phyloP scores from a whole-genome alignment of 1,140 invertebrate species.

The Macrosteles quadrilineatus region DNA sequence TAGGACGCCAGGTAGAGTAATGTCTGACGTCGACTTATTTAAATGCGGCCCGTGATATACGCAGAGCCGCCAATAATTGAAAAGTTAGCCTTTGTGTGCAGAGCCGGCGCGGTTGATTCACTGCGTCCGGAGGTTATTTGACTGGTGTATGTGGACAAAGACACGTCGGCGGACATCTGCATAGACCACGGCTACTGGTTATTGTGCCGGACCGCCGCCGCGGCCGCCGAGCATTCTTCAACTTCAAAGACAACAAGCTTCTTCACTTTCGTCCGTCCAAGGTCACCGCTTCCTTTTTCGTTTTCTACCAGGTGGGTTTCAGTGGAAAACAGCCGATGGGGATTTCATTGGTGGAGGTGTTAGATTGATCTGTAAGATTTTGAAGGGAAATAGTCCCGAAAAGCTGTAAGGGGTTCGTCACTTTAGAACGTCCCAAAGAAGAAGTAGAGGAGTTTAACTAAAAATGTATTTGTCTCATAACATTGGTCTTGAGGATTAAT shows the following conservation, averaged over 20 bases:
- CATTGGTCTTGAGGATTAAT: too few species aligned
- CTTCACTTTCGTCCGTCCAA: too few species aligned
- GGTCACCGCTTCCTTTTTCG: too few species aligned
- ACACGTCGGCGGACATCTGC: conserved; percentile 14
- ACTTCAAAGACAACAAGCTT: background rate
- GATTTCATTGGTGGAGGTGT: too few species aligned
- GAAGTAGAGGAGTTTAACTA: too few species aligned
- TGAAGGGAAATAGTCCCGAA: too few species aligned
- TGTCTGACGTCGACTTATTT: conserved; percentile 5
- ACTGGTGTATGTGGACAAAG: conserved; percentile 14
- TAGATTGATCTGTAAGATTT: too few species aligned
- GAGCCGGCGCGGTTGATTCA: background rate
- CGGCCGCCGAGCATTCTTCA: conserved; percentile 12
- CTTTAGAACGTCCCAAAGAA: too few species aligned
- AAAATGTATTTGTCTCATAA: too few species aligned
- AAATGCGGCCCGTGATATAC: conserved; percentile 16
- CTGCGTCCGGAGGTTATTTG: conserved; percentile 2
- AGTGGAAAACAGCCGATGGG: too few species aligned
- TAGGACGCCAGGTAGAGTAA: conserved; percentile 11
- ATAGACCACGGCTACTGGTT: conserved; percentile 18
- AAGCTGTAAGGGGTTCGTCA: too few species aligned
- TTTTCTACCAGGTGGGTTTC: too few species aligned
- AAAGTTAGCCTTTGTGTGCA: conserved; percentile 9
- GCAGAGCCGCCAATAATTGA: conserved; percentile 19
- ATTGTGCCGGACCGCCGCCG: background rate